Evolutionary conservation across 2,888 invertebrate genomes (phyloP), one percentile per base, ranked within the genome.

Genomic region (Xestia ashworthii): DNA sequence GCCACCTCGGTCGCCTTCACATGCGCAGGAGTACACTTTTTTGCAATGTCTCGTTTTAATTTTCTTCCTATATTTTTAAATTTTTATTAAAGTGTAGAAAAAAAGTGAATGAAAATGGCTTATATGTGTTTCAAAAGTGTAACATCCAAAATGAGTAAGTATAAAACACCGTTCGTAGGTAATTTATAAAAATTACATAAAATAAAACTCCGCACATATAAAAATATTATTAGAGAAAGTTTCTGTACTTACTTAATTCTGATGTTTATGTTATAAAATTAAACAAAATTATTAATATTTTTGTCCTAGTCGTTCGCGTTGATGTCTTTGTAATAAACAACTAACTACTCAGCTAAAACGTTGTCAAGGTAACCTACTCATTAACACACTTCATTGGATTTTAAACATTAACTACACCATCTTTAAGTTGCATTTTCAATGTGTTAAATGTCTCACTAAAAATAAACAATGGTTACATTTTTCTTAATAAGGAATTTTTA

Each of bases 1-100:
- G 93, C 93, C 94, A 95, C 95, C 95, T 96, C 93, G 93, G 91
- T 96, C 91, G 94, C 96, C 96, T 95, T 96, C 95, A 94, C 92
- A 95, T 95, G 95, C 94, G 94, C 95, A 93, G 90, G 95, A 95
- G 94, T 94, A 91, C 89, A 92, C 84, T 95, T 96, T 94, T 96
- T 95, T 95, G 94, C 94, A 91, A 91, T 88, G 89, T 89, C 90
- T 92, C 85, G 88, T 92, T 93, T 94, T 90, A 89, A 91, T 94
- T 93, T 91, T 93, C 90, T 91, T 90, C 81, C 77, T 89, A 89
- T 78, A 86, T 90, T 89, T 90, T 88, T 48, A 70, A 78, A 58
- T 32, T 71, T 44, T 82, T 77, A 68, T 48, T 46, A 69, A 32
- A 41, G 67, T 1, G 3, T 44, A 41, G 48, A 78, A 75, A 78